Evolutionary conservation across 1,140 invertebrate genomes (phyloP).

Genomic region (Drosophila pallidifrons): DNA sequence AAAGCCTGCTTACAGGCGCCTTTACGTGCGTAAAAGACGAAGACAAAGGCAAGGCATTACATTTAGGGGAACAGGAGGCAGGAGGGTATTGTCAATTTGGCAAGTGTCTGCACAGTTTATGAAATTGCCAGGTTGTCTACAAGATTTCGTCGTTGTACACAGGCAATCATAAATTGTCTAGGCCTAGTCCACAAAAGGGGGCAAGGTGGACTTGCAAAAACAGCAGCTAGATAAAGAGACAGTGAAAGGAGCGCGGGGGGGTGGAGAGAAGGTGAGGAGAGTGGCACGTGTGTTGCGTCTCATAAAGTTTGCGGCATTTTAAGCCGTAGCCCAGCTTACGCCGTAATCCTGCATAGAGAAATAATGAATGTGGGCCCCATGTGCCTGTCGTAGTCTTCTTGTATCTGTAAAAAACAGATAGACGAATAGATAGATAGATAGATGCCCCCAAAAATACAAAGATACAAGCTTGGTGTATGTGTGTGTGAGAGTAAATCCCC

Average conservation of each 20-base stretch:
- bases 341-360: constrained; percentile 75
- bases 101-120: constrained; percentile 78
- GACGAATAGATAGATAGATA: constrained; percentile 41
- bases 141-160: constrained; percentile 44
- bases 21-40: constrained; percentile 63
- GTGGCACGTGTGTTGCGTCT: constrained; percentile 74
- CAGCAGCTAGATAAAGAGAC: background rate
- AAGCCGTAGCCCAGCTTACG: constrained; percentile 74
- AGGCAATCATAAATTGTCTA: constrained; percentile 78
- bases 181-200: constrained; percentile 48
- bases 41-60: constrained; percentile 28
- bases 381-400: constrained; percentile 52
- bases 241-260: background rate
- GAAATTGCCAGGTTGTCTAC: constrained; percentile 82
- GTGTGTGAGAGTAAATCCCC: constrained; percentile 60
- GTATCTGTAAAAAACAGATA: constrained; percentile 55
- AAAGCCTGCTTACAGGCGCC: constrained; percentile 64
- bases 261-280: background rate
- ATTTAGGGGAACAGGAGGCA: background rate
- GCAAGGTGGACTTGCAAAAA: background rate
- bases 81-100: constrained; percentile 67
- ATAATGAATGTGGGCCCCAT: constrained; percentile 74
- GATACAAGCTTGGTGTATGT: constrained; percentile 35
- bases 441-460: constrained; percentile 25
- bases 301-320: constrained; percentile 82